Percentiles rank a stretch among this genome's conserved stretches.
Evolutionary conservation across 2,888 invertebrate species (phyloP).

Genomic region (Serrognathus titanus): DNA sequence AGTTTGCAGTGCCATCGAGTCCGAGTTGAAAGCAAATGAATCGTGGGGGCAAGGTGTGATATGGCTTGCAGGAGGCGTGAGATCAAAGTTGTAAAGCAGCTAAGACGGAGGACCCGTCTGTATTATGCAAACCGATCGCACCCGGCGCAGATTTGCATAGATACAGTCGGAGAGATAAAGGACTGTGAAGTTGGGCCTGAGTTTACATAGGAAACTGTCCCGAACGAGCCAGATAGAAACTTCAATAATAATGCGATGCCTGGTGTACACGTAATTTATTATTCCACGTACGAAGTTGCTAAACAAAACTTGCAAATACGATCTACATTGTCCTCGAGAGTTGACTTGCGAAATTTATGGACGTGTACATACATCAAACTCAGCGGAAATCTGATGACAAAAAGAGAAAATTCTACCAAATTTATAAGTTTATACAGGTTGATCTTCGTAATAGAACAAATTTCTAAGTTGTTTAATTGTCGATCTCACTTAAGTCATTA

Average conservation of each 20-base stretch:
- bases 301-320: too few species aligned
- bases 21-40: neutral
- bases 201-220: conserved; percentile 2
- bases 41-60: neutral
- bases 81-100: conserved; percentile 22
- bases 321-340: too few species aligned
- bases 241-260: neutral
- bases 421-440: too few species aligned
- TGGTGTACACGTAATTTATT: too few species aligned
- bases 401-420: too few species aligned
- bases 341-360: too few species aligned
- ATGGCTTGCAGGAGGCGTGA: conserved; percentile 1
- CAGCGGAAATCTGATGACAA: too few species aligned
- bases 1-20: conserved; percentile 1
- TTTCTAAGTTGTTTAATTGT: too few species aligned
- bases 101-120: conserved; percentile 21
- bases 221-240: neutral
- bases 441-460: too few species aligned
- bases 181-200: neutral
- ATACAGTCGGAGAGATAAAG: conserved; percentile 20
- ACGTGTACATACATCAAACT: too few species aligned
- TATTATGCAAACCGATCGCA: conserved; percentile 27
- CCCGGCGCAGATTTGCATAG: conserved; percentile 28
- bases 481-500: too few species aligned
- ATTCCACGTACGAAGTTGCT: too few species aligned